These are phyloP conservation scores for Phycodurus eques DNA, from an alignment of 2,113 vertebrate genomes.

Conservation along the genomic window DNA sequence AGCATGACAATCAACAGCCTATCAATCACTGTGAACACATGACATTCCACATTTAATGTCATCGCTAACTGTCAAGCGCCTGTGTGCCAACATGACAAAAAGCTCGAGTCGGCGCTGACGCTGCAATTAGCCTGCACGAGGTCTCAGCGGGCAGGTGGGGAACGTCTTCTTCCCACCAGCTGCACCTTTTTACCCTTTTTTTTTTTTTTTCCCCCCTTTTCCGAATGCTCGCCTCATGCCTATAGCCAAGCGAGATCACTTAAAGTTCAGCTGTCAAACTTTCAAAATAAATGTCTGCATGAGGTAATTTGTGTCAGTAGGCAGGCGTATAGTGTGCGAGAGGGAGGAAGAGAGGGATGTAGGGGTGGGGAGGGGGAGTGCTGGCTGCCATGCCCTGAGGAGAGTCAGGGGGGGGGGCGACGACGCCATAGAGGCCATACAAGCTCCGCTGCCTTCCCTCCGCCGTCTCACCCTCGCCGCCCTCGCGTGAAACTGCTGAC, in stretches of 20 bases:
- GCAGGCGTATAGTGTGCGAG: conserved; percentile 34
- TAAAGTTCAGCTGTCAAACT: conserved; percentile 73
- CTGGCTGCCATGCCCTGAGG: conserved; percentile 69
- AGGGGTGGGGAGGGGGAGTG: conserved; percentile 31
- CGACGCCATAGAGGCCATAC: conserved; percentile 69
- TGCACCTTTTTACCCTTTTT: conserved; percentile 42
- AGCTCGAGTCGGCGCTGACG: conserved; percentile 32
- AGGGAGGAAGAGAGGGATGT: not conserved
- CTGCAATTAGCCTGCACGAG: conserved; percentile 46
- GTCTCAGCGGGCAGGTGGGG: conserved; percentile 54
- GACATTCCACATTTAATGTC: conserved; percentile 17
- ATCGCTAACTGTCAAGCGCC: conserved; percentile 9
- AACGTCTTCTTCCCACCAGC: conserved; percentile 58
- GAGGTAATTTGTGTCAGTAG: conserved; percentile 70
- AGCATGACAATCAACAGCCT: conserved; percentile 1
- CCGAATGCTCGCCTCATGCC: conserved; percentile 57
- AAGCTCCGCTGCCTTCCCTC: conserved; percentile 63
- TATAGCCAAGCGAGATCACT: conserved; percentile 69
- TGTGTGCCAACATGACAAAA: conserved; percentile 21
- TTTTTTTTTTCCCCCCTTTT: conserved; percentile 41
- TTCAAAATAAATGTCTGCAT: conserved; percentile 70
- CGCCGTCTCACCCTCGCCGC: conserved; percentile 59
- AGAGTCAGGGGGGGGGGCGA: conserved; percentile 62
- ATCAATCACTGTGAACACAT: conserved; percentile 9
- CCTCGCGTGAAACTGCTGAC: conserved; percentile 66